These are phyloP conservation scores for Hydractinia symbiolongicarpus DNA, from an alignment of 30 jellyfish, hydroid and myxozoan species.

Conservation along the genomic window DNA sequence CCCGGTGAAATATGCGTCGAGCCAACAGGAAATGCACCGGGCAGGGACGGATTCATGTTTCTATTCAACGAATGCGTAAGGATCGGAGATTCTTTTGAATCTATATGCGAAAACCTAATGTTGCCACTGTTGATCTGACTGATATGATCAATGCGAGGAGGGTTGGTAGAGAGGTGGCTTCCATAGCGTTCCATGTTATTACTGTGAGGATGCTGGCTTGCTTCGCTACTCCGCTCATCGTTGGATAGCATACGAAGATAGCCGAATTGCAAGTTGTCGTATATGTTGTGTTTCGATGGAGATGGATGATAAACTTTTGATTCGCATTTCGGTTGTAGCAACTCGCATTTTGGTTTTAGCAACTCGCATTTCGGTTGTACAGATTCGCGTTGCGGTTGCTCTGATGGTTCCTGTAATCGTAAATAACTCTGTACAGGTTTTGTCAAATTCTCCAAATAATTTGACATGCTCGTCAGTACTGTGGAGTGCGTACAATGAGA, in stretches of 20 bases:
- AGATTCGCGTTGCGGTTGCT: background rate
- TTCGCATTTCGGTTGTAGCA: background rate
- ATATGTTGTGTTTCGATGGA: background rate
- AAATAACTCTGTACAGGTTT: background rate
- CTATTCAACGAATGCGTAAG: too few species aligned
- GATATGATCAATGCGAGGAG: too few species aligned
- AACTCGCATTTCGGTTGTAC: background rate
- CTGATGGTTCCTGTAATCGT: background rate
- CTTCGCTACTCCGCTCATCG: background rate
- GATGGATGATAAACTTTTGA: too few species aligned
- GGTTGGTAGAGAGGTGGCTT: too few species aligned
- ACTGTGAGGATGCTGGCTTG: too few species aligned
- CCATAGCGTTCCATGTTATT: too few species aligned
- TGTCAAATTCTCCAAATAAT: background rate
- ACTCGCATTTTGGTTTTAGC: background rate
- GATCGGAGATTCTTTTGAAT: too few species aligned
- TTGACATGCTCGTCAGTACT: background rate
- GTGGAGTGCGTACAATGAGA: background rate
- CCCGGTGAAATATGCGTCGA: too few species aligned
- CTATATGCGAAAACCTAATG: too few species aligned
- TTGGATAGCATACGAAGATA: slow-evolving; percentile 2
- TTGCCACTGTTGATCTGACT: too few species aligned
- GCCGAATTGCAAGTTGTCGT: slow-evolving; percentile 7
- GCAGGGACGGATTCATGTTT: too few species aligned
- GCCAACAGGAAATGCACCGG: too few species aligned